Evolutionary conservation across 2,888 invertebrate species (phyloP), one percentile per base, ranked within the genome.

Genomic region (Cheilosia variabilis): DNA sequence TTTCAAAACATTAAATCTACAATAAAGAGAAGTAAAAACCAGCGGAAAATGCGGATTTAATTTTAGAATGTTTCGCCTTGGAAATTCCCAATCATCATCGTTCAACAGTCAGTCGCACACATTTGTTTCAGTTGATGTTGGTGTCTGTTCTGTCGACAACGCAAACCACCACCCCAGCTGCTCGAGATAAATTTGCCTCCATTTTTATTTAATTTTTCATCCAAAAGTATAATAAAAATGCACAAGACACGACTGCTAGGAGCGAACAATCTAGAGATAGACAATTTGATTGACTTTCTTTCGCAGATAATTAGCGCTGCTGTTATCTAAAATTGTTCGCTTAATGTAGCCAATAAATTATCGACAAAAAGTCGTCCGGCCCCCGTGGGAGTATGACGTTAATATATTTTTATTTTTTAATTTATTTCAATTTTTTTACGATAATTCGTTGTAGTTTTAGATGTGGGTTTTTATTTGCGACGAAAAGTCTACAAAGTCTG

Each of bases 11-110:
- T 43, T 43, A 7, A 60, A 15, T 2, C 4, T 4, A n/a, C 24
- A 24, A 31, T 15, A 10, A 17, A 13, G 19, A 43, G 37, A 15
- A 45, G 15, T 10, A 55, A 68, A 60, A 19, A 55, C 52, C 66
- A 43, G 43, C 34, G 57, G 50, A 78, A 73, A 78, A 63, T 63
- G 65, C 52, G 37, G 52, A 62, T 84, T 75, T 84, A 84, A 79
- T 62, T 84, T 79, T 79, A 84, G 83, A 72, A 47, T 68, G 58
- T 52, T 69, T 84, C 69, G 73, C 79, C 83, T 84, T 84, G 83
- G 83, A 84, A 84, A 79, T 84, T 58, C 83, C 83, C 83, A 84
- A 84, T 73, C 78, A 84, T 84, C 83, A 84, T 84, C 83, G 66
- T 53, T 47, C 55, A 45, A 31, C 41, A 31, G 50, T 65, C 31